These are phyloP conservation scores for Lepidonotus clava DNA, from an alignment of 2,888 invertebrate genomes.

Conservation along the genomic window DNA sequence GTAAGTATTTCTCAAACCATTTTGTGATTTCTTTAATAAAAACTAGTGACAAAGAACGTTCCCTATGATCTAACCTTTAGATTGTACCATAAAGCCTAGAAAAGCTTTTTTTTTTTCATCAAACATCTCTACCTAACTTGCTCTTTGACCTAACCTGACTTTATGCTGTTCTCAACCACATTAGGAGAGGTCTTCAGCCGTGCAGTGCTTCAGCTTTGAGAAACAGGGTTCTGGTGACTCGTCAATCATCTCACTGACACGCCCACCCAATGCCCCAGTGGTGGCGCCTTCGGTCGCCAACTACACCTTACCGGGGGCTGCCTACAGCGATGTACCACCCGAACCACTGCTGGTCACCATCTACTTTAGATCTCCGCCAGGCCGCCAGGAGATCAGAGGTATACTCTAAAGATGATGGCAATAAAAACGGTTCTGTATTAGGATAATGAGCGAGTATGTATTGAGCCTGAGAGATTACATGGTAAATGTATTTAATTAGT, in stretches of 20 bases:
- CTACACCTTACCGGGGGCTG: constrained; percentile 66
- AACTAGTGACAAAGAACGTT: too few relatives aligned
- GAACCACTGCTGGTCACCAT: background rate
- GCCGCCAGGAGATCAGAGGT: constrained; percentile 18
- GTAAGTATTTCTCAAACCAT: constrained; percentile 65
- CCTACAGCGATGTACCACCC: constrained; percentile 21
- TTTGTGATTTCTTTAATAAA: background rate
- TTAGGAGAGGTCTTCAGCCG: constrained; percentile 64
- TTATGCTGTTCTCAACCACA: background rate
- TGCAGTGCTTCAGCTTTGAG: constrained; percentile 75
- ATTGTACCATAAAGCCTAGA: too few relatives aligned
- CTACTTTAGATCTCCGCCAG: background rate
- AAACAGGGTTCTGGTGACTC: constrained; percentile 66
- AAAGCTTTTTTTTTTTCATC: too few relatives aligned
- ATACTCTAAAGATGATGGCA: too few relatives aligned
- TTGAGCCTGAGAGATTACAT: too few relatives aligned
- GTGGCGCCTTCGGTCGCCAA: constrained; percentile 69
- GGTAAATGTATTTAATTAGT: too few relatives aligned
- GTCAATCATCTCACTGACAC: constrained; percentile 69
- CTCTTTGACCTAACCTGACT: background rate
- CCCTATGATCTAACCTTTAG: too few relatives aligned
- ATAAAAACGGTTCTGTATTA: too few relatives aligned
- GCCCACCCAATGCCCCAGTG: constrained; percentile 65
- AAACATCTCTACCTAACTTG: too few relatives aligned
- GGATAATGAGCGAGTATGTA: too few relatives aligned